A percentile compares a stretch with the other conserved stretches of the same genome.
phyloP scores from a whole-genome alignment of 2,797 vertebrate genomes.

The Xiphorhynchus erythropygius region DNA sequence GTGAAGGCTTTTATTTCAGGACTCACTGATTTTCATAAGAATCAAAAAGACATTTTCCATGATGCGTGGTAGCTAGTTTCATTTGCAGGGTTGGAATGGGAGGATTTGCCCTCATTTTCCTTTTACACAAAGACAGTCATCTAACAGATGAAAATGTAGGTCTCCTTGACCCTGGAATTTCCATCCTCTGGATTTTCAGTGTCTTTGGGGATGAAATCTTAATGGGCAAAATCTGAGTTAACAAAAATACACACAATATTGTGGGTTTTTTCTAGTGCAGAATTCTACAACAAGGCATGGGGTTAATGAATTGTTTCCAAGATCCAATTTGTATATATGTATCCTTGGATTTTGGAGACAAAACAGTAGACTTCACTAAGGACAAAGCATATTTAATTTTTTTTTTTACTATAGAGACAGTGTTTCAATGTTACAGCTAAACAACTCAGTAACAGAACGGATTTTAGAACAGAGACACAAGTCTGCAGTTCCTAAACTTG shows the following conservation, averaged over 20 bases:
- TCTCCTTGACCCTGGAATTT: neutral
- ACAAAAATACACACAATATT: neutral
- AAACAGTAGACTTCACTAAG: neutral
- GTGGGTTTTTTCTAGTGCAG: neutral
- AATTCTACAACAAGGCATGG: neutral
- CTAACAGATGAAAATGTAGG: neutral
- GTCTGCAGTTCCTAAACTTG: neutral
- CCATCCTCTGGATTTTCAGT: neutral
- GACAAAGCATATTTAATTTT: neutral
- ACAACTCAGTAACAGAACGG: neutral
- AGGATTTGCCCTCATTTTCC: neutral
- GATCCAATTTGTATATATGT: neutral
- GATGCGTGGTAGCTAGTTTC: neutral
- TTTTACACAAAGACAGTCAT: neutral
- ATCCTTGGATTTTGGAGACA: neutral
- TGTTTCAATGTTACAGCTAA: neutral
- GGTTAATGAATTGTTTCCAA: neutral
- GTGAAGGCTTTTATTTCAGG: neutral
- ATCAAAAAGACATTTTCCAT: neutral
- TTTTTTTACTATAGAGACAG: neutral
- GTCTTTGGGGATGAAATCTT: neutral
- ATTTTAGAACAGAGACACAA: neutral
- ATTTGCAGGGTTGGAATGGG: neutral
- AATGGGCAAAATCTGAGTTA: neutral
- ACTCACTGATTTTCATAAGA: neutral